Evolutionary conservation across 2,888 invertebrate genomes (phyloP).

Genomic region (Heliothis peltigera): DNA sequence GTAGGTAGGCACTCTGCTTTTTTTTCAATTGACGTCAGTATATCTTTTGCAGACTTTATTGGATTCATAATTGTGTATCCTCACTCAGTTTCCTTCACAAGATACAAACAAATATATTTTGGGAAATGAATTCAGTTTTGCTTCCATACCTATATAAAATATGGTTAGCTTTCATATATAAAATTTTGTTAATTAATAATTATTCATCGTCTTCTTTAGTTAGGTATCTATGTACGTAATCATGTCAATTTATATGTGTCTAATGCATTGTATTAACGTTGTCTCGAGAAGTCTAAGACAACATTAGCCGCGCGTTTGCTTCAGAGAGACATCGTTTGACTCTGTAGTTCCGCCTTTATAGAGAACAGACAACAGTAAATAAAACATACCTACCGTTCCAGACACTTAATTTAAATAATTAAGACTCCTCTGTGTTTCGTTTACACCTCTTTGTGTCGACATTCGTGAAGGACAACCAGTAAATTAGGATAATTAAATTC

Average conservation of each 20-base stretch:
- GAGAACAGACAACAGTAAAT: no score
- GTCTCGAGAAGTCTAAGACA: no score
- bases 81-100: not conserved
- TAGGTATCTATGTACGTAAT: no score
- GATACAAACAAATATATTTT: not conserved
- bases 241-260: no score
- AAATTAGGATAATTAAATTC: slow-evolving; percentile 5
- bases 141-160: no score
- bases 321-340: no score
- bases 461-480: slow-evolving; percentile 11
- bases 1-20: not conserved
- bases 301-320: no score
- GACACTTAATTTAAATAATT: slow-evolving; percentile 1
- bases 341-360: no score
- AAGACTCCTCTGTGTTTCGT: not conserved
- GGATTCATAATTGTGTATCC: not conserved
- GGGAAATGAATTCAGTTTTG: not conserved
- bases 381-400: not conserved
- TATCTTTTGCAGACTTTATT: slow-evolving; percentile 4
- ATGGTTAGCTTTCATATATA: no score
- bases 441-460: slow-evolving; percentile 3
- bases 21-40: slow-evolving; percentile 20
- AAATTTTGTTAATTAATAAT: no score
- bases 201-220: no score
- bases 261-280: no score